Percentiles rank a stretch among this genome's conserved stretches.
Evolutionary conservation across 2,888 invertebrate species (phyloP).

Genomic region (Chrysotoxum bicinctum): DNA sequence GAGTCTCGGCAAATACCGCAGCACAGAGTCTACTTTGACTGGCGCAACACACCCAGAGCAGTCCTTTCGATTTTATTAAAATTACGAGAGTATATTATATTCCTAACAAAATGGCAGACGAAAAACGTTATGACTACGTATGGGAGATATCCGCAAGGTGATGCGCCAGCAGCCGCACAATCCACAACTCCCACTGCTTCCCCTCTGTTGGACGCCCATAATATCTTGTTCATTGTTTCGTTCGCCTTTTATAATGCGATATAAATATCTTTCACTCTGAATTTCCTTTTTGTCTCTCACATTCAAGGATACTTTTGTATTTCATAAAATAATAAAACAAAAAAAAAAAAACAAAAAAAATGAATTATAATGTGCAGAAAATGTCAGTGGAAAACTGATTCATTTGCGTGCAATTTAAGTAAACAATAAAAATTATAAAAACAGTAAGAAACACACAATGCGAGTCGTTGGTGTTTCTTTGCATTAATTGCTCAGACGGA

Average conservation of each 20-base stretch:
- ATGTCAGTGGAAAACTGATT: constrained; percentile 62
- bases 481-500: constrained; percentile 74
- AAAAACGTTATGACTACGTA: constrained; percentile 29
- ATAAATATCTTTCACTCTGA: constrained; percentile 51
- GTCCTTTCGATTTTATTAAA: constrained; percentile 70
- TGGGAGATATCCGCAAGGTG: constrained; percentile 58
- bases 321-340: constrained; percentile 23
- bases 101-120: constrained; percentile 68
- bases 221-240: constrained; percentile 67
- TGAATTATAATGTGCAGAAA: constrained; percentile 59
- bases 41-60: background rate
- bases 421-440: constrained; percentile 50
- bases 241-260: constrained; percentile 62
- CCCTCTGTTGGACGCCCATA: background rate
- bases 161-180: constrained; percentile 22
- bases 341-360: constrained; percentile 35
- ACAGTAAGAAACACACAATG: constrained; percentile 46
- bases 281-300: constrained; percentile 26
- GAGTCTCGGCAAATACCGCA: constrained; percentile 66
- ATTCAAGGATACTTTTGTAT: constrained; percentile 60
- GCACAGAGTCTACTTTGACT: constrained; percentile 18
- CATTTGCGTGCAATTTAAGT: constrained; percentile 71
- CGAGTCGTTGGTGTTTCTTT: constrained; percentile 56
- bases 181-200: background rate
- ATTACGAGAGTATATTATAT: constrained; percentile 55